Conservation (phyloP, 2,113 vertebrate species). For the Pterophyllum scalare region DNA sequence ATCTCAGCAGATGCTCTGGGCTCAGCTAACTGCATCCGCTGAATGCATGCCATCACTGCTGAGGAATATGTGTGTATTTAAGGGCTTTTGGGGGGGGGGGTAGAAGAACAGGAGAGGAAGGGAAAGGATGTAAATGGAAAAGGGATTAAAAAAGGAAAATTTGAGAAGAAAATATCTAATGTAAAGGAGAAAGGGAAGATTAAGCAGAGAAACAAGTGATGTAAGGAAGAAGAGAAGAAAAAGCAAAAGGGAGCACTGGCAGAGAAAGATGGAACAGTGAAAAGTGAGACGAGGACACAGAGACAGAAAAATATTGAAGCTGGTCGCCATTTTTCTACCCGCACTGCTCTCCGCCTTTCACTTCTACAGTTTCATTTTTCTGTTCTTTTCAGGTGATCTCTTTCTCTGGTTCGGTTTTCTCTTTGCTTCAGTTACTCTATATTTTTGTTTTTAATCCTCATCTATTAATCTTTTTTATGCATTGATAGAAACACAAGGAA, state of each 20-base stretch:
- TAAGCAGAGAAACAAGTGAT: background rate
- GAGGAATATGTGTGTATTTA: constrained; percentile 33
- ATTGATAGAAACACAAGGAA: background rate
- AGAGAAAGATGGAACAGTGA: constrained; percentile 47
- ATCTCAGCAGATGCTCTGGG: constrained; percentile 69
- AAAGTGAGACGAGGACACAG: constrained; percentile 68
- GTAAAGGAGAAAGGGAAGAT: constrained; percentile 8
- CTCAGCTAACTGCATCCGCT: constrained; percentile 65
- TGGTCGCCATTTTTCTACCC: constrained; percentile 63
- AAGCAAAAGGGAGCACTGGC: background rate
- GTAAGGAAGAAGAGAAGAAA: background rate
- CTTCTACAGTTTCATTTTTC: constrained; percentile 32
- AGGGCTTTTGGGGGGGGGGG: constrained; percentile 12
- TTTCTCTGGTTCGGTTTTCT: background rate
- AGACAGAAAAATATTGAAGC: constrained; percentile 37
- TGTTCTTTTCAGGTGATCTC: background rate
- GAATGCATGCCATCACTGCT: constrained; percentile 62
- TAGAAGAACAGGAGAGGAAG: constrained; percentile 33
- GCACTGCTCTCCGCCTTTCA: constrained; percentile 32
- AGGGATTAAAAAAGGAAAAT: background rate
- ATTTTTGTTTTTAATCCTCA: background rate
- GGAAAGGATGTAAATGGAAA: constrained; percentile 47
- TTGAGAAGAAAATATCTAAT: constrained; percentile 6
- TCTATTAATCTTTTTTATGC: background rate
- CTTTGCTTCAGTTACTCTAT: background rate